Evolutionary conservation across 2,888 invertebrate genomes (phyloP), one percentile per base, ranked within the genome.

Genomic region (Cryptocheilus praepositus): DNA sequence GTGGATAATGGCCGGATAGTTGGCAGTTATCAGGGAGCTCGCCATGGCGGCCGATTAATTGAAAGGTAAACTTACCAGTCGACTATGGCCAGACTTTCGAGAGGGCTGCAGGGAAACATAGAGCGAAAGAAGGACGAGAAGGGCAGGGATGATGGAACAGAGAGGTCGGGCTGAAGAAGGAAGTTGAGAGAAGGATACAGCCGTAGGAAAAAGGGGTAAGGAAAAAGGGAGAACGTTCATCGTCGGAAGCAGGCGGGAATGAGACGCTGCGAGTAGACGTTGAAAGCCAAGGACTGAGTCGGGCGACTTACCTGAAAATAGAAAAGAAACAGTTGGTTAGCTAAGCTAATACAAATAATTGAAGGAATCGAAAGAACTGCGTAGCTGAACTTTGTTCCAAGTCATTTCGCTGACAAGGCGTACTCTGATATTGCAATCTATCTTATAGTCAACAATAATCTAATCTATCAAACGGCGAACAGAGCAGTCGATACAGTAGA

Each of bases 41-140:
- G 76, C 74, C 71, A 81, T 81, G 81, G 84, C 79, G 79, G 83
- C 78, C 84, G 85, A 85, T 86, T 86, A 86, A 86, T 86, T 86
- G 86, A 86, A 86, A 86, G 85, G 86, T 86, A 86, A 86, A 86
- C 86, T 86, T 81, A 83, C 85, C 85, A 77, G 82, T 80, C 81
- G 83, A 76, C 79, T 77, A 80, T 83, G 81, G 80, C 75, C 81
- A 82, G 85, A 86, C 84, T 86, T 83, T 84, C 83, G 74, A 79
- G 84, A 81, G 83, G 73, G 70, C 67, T 71, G 71, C 69, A 68
- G 76, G 36, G 36, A 36, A 36, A 36, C 36, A 36, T 11, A 69
- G 69, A 64, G 59, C 22, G 65, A 54, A 36, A 25, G 43, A 51
- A 44, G 13, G 16, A 49, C 11, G 49, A 52, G 58, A 54, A 64